Evolutionary conservation across 2,113 vertebrate genomes (phyloP).

Genomic region (Pogonocichla stellata): DNA sequence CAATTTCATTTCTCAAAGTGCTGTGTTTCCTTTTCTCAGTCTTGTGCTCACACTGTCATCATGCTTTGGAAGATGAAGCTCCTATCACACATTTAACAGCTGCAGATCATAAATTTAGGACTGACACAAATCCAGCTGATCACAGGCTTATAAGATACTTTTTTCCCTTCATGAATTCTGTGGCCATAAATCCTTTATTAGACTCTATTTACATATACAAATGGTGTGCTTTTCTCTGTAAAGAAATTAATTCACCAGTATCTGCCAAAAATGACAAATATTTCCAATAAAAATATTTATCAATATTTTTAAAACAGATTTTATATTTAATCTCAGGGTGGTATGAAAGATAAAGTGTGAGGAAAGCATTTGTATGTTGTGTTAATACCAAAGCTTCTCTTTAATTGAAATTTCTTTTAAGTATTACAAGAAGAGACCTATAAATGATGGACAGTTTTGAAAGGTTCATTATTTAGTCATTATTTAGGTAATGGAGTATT

Average conservation of each 20-base stretch:
- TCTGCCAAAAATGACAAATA: not conserved
- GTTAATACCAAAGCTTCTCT: not conserved
- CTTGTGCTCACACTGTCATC: not conserved
- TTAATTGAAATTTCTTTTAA: not conserved
- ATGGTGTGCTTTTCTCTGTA: not conserved
- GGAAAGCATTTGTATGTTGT: not conserved
- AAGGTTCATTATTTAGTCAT: not conserved
- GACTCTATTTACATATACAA: not conserved
- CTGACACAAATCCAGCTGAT: slow-evolving; percentile 4
- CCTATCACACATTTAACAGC: slow-evolving; percentile 44
- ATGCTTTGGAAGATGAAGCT: slow-evolving; percentile 8
- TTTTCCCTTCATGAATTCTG: not conserved
- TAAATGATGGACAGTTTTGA: not conserved
- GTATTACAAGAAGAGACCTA: not conserved
- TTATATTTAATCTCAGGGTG: not conserved
- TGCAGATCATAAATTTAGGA: slow-evolving; percentile 61
- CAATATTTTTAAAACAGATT: not conserved
- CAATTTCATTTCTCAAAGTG: not conserved
- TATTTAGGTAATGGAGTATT: not conserved
- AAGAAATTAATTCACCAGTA: not conserved
- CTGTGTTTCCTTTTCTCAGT: not conserved
- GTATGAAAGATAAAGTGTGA: not conserved
- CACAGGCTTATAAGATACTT: not conserved
- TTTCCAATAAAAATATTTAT: not conserved
- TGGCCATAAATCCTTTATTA: not conserved